These are phyloP conservation scores for Doryteuthis pealeii DNA, from an alignment of 1,140 invertebrate species.

Conservation along the genomic window DNA sequence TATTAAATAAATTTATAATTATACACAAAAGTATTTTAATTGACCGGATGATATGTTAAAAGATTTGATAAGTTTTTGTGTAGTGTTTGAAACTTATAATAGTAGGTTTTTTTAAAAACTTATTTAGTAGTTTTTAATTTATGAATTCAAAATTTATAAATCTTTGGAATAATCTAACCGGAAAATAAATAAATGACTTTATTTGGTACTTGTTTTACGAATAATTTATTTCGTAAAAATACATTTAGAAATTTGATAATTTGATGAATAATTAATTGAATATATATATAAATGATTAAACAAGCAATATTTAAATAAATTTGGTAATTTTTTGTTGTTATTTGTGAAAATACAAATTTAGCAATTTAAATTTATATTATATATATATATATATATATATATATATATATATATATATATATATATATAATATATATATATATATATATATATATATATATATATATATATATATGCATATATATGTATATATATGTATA, in stretches of 20 bases:
- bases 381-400: conserved; percentile 1
- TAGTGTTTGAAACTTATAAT: too few species aligned
- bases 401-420: neutral
- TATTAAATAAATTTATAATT: too few species aligned
- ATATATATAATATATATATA: neutral
- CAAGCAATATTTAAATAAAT: neutral
- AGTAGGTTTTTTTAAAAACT: too few species aligned
- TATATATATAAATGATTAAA: neutral
- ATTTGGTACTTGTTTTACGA: neutral
- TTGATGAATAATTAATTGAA: neutral
- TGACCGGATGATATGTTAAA: too few species aligned
- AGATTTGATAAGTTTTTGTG: too few species aligned
- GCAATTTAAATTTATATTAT: neutral
- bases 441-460: conserved; percentile 1
- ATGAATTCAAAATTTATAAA: too few species aligned
- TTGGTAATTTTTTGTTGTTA: neutral
- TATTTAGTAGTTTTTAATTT: too few species aligned
- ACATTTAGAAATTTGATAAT: neutral
- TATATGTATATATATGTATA: neutral
- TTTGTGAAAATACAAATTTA: neutral
- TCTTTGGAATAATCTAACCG: too few species aligned
- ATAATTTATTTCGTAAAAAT: neutral
- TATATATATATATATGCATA: neutral
- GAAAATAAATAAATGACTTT: neutral
- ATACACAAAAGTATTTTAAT: too few species aligned